Evolutionary conservation across 2,888 invertebrate genomes (phyloP), one percentile per base, ranked within the genome.

Genomic region (Philaethria dido): DNA sequence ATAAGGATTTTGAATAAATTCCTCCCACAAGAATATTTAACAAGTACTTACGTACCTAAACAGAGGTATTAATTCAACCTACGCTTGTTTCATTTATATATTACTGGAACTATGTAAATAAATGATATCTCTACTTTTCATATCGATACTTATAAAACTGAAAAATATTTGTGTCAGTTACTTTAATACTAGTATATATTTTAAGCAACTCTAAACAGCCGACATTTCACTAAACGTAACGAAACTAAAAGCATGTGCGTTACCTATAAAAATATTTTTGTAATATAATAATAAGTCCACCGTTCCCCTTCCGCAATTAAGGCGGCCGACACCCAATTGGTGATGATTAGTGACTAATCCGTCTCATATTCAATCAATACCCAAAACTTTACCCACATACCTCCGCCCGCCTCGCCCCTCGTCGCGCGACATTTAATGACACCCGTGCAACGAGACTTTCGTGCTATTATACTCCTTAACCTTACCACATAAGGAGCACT

Each of bases 391-490:
- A 89, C 87, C 91, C 89, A 89, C 89, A 91, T 90, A 88, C 91
- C 91, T 87, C 89, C 83, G 77, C 86, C 85, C 91, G 79, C 86
- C 83, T 80, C 85, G 74, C 87, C 92, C 90, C 91, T 84, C 90
- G 86, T 85, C 89, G 90, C 89, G 88, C 92, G 92, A 92, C 92
- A 92, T 92, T 92, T 92, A 92, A 92, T 92, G 92, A 92, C 92
- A 92, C 91, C 92, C 92, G 91, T 92, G 92, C 92, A 92, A 81
- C 82, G 79, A 66, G 72, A 73, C 75, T 75, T 73, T 73, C 86
- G 83, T 76, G 79, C 89, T 77, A 88, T 82, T 84, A 80, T 87
- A 75, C 78, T 81, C 87, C 85, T 83, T 92, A 85, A 77, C 72
- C 72, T 78, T 73, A 80, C 75, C 74, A 75, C 79, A 76, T 80